A percentile compares a stretch with the other conserved stretches of the same genome.
These are phyloP conservation scores for Erpornis zantholeuca DNA, from an alignment of 2,113 vertebrate genomes.

Conservation along the genomic window DNA sequence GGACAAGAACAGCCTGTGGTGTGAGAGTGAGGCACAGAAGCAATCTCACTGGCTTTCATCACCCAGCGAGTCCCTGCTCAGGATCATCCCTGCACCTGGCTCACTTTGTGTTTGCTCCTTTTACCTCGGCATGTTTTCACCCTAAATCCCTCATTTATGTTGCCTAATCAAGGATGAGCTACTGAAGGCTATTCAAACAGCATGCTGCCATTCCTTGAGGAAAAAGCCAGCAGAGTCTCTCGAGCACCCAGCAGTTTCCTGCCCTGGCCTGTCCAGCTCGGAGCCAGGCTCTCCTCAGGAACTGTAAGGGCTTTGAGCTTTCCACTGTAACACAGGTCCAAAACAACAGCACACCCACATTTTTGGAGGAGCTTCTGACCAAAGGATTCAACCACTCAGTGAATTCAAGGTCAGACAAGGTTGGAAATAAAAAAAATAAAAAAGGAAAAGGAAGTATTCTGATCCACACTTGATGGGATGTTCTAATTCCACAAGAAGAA, in stretches of 20 bases:
- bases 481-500: background rate
- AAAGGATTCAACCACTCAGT: background rate
- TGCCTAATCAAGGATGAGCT: background rate
- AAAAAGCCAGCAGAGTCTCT: background rate
- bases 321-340: background rate
- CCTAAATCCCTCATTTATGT: background rate
- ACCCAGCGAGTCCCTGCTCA: accelerated
- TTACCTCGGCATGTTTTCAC: background rate
- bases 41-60: background rate
- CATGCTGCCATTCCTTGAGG: background rate
- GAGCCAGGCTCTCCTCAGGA: background rate
- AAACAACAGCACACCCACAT: background rate
- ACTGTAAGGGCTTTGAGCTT: background rate
- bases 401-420: background rate
- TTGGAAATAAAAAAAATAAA: background rate
- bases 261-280: accelerated
- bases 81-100: background rate
- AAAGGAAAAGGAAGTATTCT: background rate
- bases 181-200: background rate
- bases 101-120: background rate
- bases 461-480: background rate
- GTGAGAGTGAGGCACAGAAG: background rate
- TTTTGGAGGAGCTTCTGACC: background rate
- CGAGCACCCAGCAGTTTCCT: background rate
- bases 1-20: background rate